Base-by-base conservation (phyloP, 92 coral and sea anemone species). In the Pocillopora grandis region DNA sequence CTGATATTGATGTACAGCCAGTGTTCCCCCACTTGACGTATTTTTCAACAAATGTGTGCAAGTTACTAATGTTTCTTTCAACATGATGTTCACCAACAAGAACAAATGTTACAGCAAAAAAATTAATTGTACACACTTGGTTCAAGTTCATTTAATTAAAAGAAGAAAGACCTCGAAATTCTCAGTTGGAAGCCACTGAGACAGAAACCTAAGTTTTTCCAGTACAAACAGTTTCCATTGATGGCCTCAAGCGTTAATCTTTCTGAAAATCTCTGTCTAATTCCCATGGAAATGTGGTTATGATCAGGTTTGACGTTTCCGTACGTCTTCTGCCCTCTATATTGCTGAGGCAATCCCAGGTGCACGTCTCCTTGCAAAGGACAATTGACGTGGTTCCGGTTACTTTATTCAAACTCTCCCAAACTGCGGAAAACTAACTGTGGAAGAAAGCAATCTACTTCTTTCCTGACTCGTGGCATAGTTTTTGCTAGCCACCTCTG, bases 301-400 rank as follows among this genome's bases (percentile, higher is more conserved):
- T 69, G n/a, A 69, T 69, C 35, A 58, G 12, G 14, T 21, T 10
- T 42, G 2, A 42, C 52, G 19, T 59, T 9, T 36, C 21, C 9
- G 55, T 19, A 52, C 33, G 0, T 35, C 20, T 9, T 72, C 33
- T 58, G 0, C 74, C 55, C 20, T 48, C 31, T 13, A 6, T 4
- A 33, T 69, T n/a, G 20, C 37, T 52, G n/a, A 59, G 16, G 20
- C 76, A 72, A 48, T 58, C 17, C 61, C 2, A 12, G 10, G 49
- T 52, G 12, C 62, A n/a, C 20, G 75, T 21, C 75, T 8, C 33
- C 55, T 19, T 58, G 76, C 76, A 52, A 72, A 70, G 76, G 23
- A 72, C 14, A 71, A 15, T 35, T 72, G 76, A 49, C 76, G 76
- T 48, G 21, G 12, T 72, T 72, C 76, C 76, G 76, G 76, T 19